phyloP scores from a whole-genome alignment of 2,797 vertebrate genomes.

The Cirrhinus molitorella region DNA sequence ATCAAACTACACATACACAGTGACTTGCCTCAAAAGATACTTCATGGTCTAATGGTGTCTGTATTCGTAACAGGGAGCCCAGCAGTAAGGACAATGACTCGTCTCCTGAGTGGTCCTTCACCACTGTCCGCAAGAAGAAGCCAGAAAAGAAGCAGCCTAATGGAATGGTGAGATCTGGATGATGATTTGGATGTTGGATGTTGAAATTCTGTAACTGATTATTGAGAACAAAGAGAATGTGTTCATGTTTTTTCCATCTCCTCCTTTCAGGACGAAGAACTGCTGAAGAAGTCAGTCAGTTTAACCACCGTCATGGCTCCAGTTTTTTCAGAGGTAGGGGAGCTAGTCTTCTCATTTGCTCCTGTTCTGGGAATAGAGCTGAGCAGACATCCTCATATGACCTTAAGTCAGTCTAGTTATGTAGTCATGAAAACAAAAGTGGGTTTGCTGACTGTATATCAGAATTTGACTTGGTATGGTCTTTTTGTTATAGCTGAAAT shows the following conservation, averaged over 20 bases:
- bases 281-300: constrained; percentile 82
- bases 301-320: constrained; percentile 85
- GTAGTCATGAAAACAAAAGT: neutral
- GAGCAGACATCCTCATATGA: neutral
- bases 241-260: neutral
- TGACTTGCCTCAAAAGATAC: neutral
- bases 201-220: neutral
- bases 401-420: neutral
- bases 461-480: neutral
- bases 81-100: constrained; percentile 80
- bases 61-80: constrained; percentile 75
- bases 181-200: neutral
- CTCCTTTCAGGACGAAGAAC: constrained; percentile 80
- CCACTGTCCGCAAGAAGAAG: constrained; percentile 85
- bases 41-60: neutral
- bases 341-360: neutral
- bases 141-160: constrained; percentile 85
- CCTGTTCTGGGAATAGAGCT: neutral
- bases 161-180: constrained; percentile 66
- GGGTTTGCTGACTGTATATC: neutral
- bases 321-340: constrained; percentile 85
- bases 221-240: neutral
- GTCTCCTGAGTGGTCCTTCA: constrained; percentile 86
- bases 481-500: constrained; percentile 78
- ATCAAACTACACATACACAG: neutral